Conservation (phyloP, 2,113 vertebrate species). For the Morone chrysops region DNA sequence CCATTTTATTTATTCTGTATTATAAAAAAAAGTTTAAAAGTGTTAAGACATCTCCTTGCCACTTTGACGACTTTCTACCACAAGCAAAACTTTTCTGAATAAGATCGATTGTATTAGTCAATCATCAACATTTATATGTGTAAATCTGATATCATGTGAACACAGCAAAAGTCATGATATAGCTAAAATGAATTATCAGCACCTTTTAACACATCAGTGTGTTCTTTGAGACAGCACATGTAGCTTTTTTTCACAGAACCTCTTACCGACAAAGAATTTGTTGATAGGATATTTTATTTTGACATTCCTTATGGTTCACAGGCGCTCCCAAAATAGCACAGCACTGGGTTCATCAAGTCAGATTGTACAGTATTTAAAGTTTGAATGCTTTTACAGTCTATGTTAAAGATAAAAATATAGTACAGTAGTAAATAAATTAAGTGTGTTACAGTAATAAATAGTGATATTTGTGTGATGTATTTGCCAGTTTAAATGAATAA, state of each 20-base stretch:
- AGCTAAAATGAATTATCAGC: background rate
- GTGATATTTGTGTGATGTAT: constrained; percentile 22
- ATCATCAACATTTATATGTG: background rate
- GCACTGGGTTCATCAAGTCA: background rate
- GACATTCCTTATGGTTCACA: background rate
- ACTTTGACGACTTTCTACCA: background rate
- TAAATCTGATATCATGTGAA: background rate
- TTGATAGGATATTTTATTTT: background rate
- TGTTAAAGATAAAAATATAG: constrained; percentile 25
- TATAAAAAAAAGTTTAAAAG: too few species aligned
- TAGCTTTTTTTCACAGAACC: too few species aligned
- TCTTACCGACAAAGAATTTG: too few species aligned
- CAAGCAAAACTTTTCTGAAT: background rate
- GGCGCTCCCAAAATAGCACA: constrained; percentile 6
- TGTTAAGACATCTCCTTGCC: too few species aligned
- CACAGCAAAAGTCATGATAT: background rate
- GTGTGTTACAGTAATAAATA: constrained; percentile 36
- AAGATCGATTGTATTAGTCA: background rate
- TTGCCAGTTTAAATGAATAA: constrained; percentile 63
- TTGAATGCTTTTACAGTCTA: background rate
- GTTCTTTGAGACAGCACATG: background rate
- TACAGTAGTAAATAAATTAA: constrained; percentile 8
- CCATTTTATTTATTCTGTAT: too few species aligned
- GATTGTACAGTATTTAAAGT: constrained; percentile 4
- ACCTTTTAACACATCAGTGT: too few species aligned